Base-by-base conservation (phyloP, 2,888 invertebrate genomes). In the Protonemura montana region DNA sequence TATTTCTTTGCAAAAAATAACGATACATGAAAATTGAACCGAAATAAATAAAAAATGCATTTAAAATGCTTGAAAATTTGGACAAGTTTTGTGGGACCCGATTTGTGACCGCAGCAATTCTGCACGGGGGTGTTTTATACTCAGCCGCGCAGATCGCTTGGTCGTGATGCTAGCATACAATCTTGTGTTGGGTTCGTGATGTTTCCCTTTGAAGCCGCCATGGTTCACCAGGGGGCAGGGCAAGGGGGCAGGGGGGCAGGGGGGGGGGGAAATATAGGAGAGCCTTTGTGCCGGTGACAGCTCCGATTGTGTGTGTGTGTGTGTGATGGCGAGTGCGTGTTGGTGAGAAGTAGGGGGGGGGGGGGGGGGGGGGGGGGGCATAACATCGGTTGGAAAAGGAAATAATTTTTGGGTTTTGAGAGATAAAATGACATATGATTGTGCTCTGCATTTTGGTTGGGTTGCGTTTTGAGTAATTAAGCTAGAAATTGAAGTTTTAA, bases 211-310 rank as follows among this genome's bases (percentile, higher is more conserved):
- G 59, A 21, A 21, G 59, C 16, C 59, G 59, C 59, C 59, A 1
- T 35, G 35, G 3, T 35, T 6, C 35, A 3, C 35, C 59, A 13
- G 6, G 41, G 41, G 41, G 41, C 41, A 41, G 41, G 41, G 41
- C 41, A 13, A 13, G 41, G 59, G 6, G 16, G 59, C 59, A 13
- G 59, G 59, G 59, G 59, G 59, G 59, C 16, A 21, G 16, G 59
- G 16, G 16, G 59, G 13, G 16, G 21, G 59, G 13, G 59, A 10
- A 59, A 59, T 59, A 59, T 59, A 59, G 59, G 59, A 59, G 16
- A 59, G 59, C 59, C 59, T 59, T 59, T 59, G 59, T 59, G 59
- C 59, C 16, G 59, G 59, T 59, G 59, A 59, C 59, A 59, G 59
- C 59, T n/a, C 59, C 13, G 59, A 59, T 59, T 59, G 59, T 59